Evolutionary conservation across 1,140 invertebrate species (phyloP), one percentile per base, ranked within the genome.

Genomic region (Apis dorsata): DNA sequence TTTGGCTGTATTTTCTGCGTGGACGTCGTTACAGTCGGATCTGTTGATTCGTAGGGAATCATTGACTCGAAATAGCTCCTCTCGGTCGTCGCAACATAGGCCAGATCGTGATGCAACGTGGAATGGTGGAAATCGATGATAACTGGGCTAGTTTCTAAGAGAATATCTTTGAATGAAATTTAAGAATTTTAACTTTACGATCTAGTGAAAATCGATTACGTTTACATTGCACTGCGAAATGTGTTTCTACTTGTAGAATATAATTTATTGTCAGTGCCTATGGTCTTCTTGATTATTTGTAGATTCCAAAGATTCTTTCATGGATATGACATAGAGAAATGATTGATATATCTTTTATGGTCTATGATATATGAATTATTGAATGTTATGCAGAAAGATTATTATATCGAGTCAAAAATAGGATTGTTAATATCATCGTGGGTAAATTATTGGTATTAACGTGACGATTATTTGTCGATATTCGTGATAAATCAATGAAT

Each of bases 31-130:
- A 65, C 19, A 55, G 60, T 5, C 21, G n/a, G 8, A n/a, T 17
- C 59, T 44, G 53, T 57, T 53, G 44, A 74, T 74, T 57, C 51
- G 34, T 21, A 2, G 21, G 62, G 13, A 66, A 75, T 75, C 71
- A 66, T 81, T 28, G 62, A 49, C 34, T 75, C 71, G 79, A 81
- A 81, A 81, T 81, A 81, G 53, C 70, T 19, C 24, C 62, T 34
- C 49, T 44, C 34, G n/a, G 68, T 17, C 44, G 34, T 69, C n/a
- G 55, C 2, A 51, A 17, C 53, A 7, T 13, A 24, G 19, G n/a
- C 24, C 3, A 28, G 13, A 5, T 49, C 68, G 12, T 72, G 68
- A 79, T 19, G 78, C 57, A 79, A 73, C 59, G n/a, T 55, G n/a
- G n/a, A 34, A 74, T 44, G 72, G 8, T 44, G 11, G 3, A n/a